phyloP scores from a whole-genome alignment of 2,888 invertebrate genomes.

The Patella caerulea region DNA sequence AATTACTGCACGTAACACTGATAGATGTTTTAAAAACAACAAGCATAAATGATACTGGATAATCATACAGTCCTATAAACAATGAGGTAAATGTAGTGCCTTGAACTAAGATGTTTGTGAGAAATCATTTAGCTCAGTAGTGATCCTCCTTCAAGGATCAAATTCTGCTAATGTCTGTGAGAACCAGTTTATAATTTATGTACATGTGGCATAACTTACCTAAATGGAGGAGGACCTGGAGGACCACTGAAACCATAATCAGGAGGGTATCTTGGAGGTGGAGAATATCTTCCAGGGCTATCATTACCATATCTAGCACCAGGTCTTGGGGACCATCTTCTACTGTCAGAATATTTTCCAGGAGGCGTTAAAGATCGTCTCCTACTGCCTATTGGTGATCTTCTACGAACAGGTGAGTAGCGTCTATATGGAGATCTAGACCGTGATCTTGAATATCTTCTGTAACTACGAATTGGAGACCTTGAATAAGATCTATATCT shows the following conservation, averaged over 20 bases:
- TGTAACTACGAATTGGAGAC: conserved; percentile 23
- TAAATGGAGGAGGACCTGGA: neutral
- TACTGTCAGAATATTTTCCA: neutral
- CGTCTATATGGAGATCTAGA: conserved; percentile 25
- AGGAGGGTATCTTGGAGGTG: conserved; percentile 15
- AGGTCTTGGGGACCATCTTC: neutral
- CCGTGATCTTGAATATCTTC: conserved; percentile 23
- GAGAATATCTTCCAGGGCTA: neutral
- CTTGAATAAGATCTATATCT: conserved; percentile 18
- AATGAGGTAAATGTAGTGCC: no score
- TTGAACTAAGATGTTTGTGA: no score
- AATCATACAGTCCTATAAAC: no score
- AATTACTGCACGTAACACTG: no score
- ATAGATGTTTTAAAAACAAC: no score
- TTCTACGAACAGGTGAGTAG: conserved; percentile 4
- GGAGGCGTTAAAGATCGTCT: conserved; percentile 11
- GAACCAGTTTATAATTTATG: no score
- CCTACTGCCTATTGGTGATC: conserved; percentile 20
- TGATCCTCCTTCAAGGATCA: no score
- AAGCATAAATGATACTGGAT: no score
- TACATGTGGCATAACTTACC: no score
- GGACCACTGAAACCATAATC: neutral
- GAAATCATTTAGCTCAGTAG: no score
- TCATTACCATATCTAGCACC: neutral
- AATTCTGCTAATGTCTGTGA: no score